A percentile compares a stretch with the other conserved stretches of the same genome.
These are phyloP conservation scores for Popillia japonica DNA, from an alignment of 1,140 invertebrate species.

Conservation along the genomic window DNA sequence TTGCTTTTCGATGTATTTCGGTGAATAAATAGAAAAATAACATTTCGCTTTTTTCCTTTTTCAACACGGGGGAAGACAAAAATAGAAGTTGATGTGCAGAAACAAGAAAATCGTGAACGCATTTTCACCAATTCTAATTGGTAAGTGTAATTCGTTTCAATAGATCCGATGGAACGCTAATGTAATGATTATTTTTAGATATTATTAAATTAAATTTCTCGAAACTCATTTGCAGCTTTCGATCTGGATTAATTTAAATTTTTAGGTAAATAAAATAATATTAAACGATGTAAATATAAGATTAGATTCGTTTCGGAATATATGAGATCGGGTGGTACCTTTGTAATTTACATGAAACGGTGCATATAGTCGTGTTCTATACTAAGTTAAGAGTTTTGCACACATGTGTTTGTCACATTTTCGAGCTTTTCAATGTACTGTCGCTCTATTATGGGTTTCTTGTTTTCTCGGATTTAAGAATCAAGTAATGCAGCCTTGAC, in stretches of 20 bases:
- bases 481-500: neutral
- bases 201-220: conserved; percentile 6
- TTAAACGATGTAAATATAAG: no score
- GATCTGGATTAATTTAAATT: neutral
- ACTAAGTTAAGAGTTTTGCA: neutral
- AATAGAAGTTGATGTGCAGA: conserved; percentile 13
- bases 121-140: conserved; percentile 10
- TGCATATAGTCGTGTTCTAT: neutral
- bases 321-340: neutral
- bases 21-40: conserved; percentile 1
- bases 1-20: no score
- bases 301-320: neutral
- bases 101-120: neutral
- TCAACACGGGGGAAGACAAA: neutral
- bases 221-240: neutral
- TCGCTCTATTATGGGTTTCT: neutral
- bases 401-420: conserved; percentile 31
- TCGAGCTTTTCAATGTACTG: neutral
- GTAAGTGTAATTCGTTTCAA: conserved; percentile 11
- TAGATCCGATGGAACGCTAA: neutral
- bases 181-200: conserved; percentile 33
- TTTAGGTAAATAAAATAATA: no score
- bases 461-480: neutral
- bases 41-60: neutral
- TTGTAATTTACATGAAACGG: neutral